Conservation (phyloP, 35 echinoderm and acorn worm genomes). For the Apostichopus japonicus region DNA sequence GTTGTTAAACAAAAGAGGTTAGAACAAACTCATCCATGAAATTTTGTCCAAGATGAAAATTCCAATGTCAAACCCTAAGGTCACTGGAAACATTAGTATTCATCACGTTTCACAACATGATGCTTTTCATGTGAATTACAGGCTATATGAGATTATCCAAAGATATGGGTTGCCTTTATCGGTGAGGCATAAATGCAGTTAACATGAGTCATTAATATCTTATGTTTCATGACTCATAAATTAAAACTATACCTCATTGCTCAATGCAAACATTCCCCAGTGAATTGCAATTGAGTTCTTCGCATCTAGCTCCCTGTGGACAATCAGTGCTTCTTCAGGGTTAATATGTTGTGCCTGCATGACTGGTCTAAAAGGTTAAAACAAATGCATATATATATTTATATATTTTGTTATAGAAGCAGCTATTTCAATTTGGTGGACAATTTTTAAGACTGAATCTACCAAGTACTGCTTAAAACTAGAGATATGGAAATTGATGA, state of each 20-base stretch:
- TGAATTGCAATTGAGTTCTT: slow-evolving; percentile 84
- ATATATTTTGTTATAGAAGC: too few relatives aligned
- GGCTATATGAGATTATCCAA: background rate
- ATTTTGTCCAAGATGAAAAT: background rate
- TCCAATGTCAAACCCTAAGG: background rate
- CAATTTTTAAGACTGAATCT: too few relatives aligned
- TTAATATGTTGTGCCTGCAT: slow-evolving; percentile 73
- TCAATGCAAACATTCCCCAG: slow-evolving; percentile 90
- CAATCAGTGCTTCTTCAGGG: slow-evolving; percentile 74
- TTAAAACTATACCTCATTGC: slow-evolving; percentile 72
- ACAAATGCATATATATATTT: background rate
- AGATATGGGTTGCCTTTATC: too few relatives aligned
- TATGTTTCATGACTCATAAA: too few relatives aligned
- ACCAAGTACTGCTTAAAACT: too few relatives aligned
- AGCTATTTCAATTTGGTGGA: too few relatives aligned
- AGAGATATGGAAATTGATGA: too few relatives aligned
- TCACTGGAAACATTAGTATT: background rate
- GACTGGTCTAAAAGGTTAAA: background rate
- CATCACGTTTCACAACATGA: background rate
- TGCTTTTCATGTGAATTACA: background rate
- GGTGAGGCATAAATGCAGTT: too few relatives aligned
- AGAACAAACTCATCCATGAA: too few relatives aligned
- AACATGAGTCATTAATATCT: too few relatives aligned
- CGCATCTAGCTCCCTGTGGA: slow-evolving; percentile 78
- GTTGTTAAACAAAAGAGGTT: too few relatives aligned